Percentiles rank a stretch among this genome's conserved stretches.
Evolutionary conservation across 2,888 invertebrate genomes (phyloP).

Genomic region (Oscheius sp.): DNA sequence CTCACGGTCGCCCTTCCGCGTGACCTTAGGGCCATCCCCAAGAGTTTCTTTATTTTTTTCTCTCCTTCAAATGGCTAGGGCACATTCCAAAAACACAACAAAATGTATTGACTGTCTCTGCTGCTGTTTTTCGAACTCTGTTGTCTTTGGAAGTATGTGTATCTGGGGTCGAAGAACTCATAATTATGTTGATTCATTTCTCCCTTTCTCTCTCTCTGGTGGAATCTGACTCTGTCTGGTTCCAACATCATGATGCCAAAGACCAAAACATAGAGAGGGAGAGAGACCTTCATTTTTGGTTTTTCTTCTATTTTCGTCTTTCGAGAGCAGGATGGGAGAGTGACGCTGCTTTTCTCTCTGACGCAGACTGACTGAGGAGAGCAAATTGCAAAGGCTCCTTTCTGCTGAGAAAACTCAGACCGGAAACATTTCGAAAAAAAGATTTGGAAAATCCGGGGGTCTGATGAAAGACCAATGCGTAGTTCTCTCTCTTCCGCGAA

Average conservation of each 20-base stretch:
- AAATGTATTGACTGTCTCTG: background rate
- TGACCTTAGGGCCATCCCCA: background rate
- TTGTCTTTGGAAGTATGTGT: background rate
- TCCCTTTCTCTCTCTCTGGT: background rate
- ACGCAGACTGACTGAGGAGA: too few species aligned
- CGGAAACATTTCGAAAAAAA: too few species aligned
- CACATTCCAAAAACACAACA: too few species aligned
- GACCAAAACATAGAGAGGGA: too few species aligned
- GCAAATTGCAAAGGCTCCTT: too few species aligned
- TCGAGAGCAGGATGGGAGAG: background rate
- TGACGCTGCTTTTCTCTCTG: too few species aligned
- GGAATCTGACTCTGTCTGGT: constrained; percentile 3
- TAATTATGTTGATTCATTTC: background rate
- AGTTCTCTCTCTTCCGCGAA: too few species aligned
- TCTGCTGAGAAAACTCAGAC: too few species aligned
- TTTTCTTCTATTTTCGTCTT: background rate
- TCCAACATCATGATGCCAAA: background rate
- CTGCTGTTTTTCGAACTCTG: constrained; percentile 1
- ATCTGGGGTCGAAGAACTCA: background rate
- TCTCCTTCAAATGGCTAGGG: background rate
- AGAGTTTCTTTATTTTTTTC: background rate
- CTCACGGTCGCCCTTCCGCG: background rate
- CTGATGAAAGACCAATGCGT: too few species aligned
- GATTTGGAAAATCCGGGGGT: too few species aligned
- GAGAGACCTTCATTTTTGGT: background rate